These are phyloP conservation scores for Leptopilina syphax DNA, from an alignment of 2,888 invertebrate genomes.

Conservation along the genomic window DNA sequence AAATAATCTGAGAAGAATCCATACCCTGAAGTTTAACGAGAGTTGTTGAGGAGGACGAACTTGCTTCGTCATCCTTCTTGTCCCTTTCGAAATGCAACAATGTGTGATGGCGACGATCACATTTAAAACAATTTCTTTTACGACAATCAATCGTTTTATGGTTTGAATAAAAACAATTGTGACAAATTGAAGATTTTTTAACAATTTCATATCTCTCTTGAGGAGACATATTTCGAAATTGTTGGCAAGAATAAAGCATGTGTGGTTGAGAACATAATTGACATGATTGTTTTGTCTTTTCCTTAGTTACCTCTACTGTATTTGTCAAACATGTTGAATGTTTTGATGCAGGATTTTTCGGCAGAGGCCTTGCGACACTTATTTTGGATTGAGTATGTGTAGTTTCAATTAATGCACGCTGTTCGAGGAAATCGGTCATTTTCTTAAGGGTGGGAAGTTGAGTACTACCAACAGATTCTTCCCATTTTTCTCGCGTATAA, in stretches of 20 bases:
- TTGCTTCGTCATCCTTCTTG: background rate
- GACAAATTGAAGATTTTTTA: background rate
- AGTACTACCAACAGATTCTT: constrained; percentile 1
- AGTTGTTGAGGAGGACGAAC: background rate
- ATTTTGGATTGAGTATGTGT: background rate
- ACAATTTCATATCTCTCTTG: background rate
- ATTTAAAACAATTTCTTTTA: background rate
- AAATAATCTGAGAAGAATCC: background rate
- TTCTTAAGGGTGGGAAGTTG: background rate
- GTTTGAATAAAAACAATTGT: background rate
- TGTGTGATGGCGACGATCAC: background rate
- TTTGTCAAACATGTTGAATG: background rate
- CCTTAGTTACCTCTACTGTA: background rate
- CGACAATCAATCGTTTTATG: background rate
- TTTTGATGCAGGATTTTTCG: background rate
- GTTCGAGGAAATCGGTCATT: background rate
- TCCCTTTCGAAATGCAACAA: background rate
- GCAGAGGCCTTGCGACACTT: background rate
- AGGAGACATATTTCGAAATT: no score
- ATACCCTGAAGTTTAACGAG: background rate
- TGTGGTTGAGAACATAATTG: background rate
- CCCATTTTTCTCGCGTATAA: background rate
- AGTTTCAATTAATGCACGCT: background rate
- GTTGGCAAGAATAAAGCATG: background rate
- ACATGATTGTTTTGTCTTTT: background rate